Evolutionary conservation across 2,888 invertebrate genomes (phyloP), one percentile per base, ranked within the genome.

Genomic region (Ichneumoninae sp.): DNA sequence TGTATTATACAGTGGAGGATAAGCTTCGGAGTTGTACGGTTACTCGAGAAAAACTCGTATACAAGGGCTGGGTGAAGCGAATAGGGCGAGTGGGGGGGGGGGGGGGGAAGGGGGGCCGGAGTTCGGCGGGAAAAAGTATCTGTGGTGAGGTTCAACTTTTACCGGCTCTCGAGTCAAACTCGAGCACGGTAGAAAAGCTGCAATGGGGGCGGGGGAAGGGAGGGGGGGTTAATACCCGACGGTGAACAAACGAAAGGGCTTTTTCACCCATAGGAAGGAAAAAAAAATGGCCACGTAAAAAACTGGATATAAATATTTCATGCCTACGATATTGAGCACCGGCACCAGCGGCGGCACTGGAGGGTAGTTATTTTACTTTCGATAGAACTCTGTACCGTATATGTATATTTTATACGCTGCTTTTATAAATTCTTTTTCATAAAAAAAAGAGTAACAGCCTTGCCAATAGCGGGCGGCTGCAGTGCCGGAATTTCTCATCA

Each of bases 91-190:
- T n/a, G n/a, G 19, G 19, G 19, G 19, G 19, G 19, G 19, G 19
- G 19, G 54, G 22, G 54, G 8, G 0, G 7, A 2, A 8, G 22
- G 22, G 19, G 22, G 8, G n/a, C n/a, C n/a, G n/a, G n/a, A n/a
- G n/a, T n/a, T n/a, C n/a, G n/a, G n/a, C n/a, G n/a, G n/a, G n/a
- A n/a, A n/a, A n/a, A n/a, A n/a, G n/a, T n/a, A n/a, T n/a, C n/a
- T n/a, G n/a, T n/a, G 63, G 40, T 40, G 52, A 47, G 66, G 65
- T 81, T 60, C 68, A 77, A 68, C 75, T 70, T 70, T 81, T 75
- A 75, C 47, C 50, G 57, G 57, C 75, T 69, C 63, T 30, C 63
- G 63, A 68, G 22, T 57, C 57, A 57, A 50, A 73, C 60, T 73
- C 60, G 26, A 73, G 73, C 73, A n/a, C 60, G 57, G 8, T 5